Evolutionary conservation across 2,113 vertebrate species (phyloP).

Genomic region (Varanus salvator): DNA sequence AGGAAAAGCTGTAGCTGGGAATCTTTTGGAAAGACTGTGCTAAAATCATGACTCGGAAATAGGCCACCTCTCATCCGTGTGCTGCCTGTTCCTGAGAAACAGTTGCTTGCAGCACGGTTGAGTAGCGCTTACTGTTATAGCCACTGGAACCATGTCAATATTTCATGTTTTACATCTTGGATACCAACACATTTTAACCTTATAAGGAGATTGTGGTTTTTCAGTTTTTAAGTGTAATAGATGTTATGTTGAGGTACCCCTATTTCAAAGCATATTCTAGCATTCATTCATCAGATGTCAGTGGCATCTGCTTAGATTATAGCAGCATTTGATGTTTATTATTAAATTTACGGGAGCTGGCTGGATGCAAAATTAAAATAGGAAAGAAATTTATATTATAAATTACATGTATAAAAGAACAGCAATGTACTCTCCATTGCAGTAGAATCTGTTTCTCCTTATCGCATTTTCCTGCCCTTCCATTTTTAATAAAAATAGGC

Average conservation of each 20-base stretch:
- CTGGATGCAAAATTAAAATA: background rate
- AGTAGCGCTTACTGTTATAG: background rate
- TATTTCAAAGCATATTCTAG: no score
- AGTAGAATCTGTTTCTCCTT: background rate
- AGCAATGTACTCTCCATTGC: background rate
- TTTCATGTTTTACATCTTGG: constrained; percentile 1
- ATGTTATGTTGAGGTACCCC: background rate
- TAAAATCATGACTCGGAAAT: background rate
- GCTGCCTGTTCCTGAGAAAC: background rate
- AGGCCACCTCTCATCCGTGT: background rate
- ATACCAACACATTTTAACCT: no score
- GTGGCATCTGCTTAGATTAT: background rate
- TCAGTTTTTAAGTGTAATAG: background rate
- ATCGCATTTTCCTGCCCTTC: background rate
- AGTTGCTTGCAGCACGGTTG: background rate
- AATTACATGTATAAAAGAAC: background rate
- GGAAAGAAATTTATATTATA: background rate
- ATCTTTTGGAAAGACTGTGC: background rate
- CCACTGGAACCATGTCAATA: background rate
- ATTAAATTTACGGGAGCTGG: background rate
- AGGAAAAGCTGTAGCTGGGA: no score
- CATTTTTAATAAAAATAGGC: background rate
- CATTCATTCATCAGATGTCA: background rate
- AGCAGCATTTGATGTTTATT: background rate
- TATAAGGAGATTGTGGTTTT: no score